phyloP scores from a whole-genome alignment of 2,113 vertebrate species.

The Mobula hypostoma region DNA sequence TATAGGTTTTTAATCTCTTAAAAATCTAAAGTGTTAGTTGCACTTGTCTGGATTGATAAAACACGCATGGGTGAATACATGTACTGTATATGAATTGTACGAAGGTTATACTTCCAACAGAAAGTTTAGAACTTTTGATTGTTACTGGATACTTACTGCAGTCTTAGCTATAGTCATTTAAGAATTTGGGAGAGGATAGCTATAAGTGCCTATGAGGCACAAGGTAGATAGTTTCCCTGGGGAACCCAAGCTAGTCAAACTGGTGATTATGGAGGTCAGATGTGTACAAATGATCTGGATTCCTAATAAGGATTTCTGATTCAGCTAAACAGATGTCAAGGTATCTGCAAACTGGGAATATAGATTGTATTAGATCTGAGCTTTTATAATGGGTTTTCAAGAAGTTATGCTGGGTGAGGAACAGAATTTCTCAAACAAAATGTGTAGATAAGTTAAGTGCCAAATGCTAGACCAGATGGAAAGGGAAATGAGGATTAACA shows the following conservation, averaged over 20 bases:
- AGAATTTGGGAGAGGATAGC: background rate
- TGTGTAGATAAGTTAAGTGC: background rate
- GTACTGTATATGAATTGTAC: too few species aligned
- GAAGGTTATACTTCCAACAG: too few species aligned
- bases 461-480: background rate
- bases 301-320: background rate
- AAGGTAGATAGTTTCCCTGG: too few species aligned
- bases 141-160: too few species aligned
- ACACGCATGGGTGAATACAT: too few species aligned
- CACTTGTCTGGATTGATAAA: too few species aligned
- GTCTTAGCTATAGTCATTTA: background rate
- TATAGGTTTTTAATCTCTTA: too few species aligned
- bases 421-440: background rate
- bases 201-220: background rate
- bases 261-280: background rate
- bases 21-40: too few species aligned
- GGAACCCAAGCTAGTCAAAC: too few species aligned
- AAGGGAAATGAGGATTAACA: background rate
- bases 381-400: background rate
- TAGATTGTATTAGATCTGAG: background rate
- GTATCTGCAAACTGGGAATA: background rate
- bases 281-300: background rate
- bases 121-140: too few species aligned
- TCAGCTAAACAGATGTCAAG: background rate
- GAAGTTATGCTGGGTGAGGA: background rate